Evolutionary conservation across 1,140 invertebrate genomes (phyloP), one percentile per base, ranked within the genome.

Genomic region (Sminthurides bifidus): DNA sequence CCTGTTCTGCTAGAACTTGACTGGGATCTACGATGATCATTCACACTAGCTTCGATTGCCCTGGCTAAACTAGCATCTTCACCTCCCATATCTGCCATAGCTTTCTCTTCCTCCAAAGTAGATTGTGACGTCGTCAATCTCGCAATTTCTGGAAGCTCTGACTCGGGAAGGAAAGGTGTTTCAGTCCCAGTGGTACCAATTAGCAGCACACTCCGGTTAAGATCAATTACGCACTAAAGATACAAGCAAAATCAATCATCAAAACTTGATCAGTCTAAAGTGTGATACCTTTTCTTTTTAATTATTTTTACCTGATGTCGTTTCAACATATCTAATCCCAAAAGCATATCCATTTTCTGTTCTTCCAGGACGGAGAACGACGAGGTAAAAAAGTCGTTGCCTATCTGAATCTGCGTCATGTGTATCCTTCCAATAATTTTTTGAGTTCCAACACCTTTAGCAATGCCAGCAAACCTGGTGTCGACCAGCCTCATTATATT

Each of bases 341-440:
- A 74, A 19, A 98, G 72, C 90, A 98, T 96, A 67, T 98, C 94
- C 91, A 98, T 96, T 3, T 89, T 86, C 70, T 98, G 93, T 61
- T 97, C 86, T 70, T 95, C 87, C 21, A 98, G 74, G n/a, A 98
- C 92, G 24, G 90, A 93, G 72, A 98, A 98, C 4, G 92, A 95
- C 1, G 92, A 92, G 2, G 91, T 90, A 10, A 98, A 74, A 73
- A 90, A 92, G 68, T 91, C 88, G 61, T 83, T 83, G 61, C 87
- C 90, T 60, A 98, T 97, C 72, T 94, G 85, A 68, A 98, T 89
- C 72, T 97, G 91, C 58, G 91, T 87, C 84, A 96, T 87, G 69
- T 97, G 93, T 64, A 97, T 91, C 37, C 92, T 77, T 1, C 94
- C 94, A 52, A 97, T 85, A 65, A 98, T 97, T 66, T 82, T 82